Evolutionary conservation across 2,113 vertebrate genomes (phyloP).

Genomic region (Elephas maximus): DNA sequence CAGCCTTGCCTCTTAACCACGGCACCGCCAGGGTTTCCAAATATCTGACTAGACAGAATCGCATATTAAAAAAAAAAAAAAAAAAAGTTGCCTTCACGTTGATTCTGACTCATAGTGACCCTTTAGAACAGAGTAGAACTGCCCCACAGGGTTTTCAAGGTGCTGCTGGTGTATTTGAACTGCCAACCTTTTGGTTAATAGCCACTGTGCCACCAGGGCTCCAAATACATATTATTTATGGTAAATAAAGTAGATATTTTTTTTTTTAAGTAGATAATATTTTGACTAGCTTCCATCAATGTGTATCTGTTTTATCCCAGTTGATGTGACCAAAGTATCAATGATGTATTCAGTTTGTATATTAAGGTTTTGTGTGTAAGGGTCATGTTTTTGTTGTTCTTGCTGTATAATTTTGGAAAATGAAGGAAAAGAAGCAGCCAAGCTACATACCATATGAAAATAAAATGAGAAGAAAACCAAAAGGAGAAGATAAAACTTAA

Average conservation of each 20-base stretch:
- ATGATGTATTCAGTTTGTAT: neutral
- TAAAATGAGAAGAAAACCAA: neutral
- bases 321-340: neutral
- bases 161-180: no score
- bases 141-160: no score
- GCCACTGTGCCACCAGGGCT: no score
- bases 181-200: no score
- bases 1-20: no score
- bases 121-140: no score
- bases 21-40: neutral
- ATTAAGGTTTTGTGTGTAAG: neutral
- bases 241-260: neutral
- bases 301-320: neutral
- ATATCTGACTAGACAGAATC: neutral
- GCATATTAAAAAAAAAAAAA: no score
- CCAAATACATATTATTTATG: neutral
- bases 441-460: neutral
- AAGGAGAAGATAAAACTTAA: neutral
- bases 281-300: neutral
- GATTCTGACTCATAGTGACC: no score
- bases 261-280: neutral
- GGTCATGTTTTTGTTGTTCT: neutral
- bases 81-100: no score
- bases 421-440: rapidly evolving
- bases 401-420: neutral